Base-by-base conservation (phyloP, 2,888 invertebrate species). In the Scaeva pyrastri region DNA sequence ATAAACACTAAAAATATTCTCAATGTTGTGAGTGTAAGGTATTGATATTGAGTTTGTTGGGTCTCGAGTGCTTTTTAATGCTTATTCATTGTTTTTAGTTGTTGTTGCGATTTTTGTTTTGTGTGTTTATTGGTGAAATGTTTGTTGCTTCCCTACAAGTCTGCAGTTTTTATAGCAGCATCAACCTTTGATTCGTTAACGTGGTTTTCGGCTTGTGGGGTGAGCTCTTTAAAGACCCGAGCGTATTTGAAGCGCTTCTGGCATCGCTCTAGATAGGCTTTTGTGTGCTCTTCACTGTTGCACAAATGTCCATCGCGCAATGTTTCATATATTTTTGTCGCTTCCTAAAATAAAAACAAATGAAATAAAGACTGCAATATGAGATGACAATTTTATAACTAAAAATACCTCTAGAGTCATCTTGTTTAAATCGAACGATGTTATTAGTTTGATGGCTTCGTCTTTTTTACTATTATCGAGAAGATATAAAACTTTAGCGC, bases 261-360 rank as follows among this genome's bases (percentile, higher is more conserved):
- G 92, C 98, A 97, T 90, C 94, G 94, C 81, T 93, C 93, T 89
- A 95, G 94, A 92, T 96, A 98, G 68, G 94, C 94, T 89, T 95
- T 95, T 89, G 94, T 94, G 88, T 94, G 94, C 45, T 94, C 92
- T 84, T 96, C 95, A 91, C 95, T 96, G 26, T 94, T 93, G 1
- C 98, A 98, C 91, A 98, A 96, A 89, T 96, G 96, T 71, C 97
- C 97, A 88, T 94, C 95, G 88, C 94, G 94, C 90, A 98, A 94
- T 88, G 96, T 95, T 88, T 96, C 95, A 89, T 97, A 93, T 79
- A 97, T 96, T 89, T 96, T 95, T 88, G 95, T 95, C 93, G 97
- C 98, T 90, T 95, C 96, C 96, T 97, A 93, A n/a, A 94, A 93
- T 97, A 93, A n/a, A 94, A 93, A 79, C 31, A 31, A 5, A 26